phyloP scores from a whole-genome alignment of 2,113 vertebrate genomes.

The Notiomystis cincta region DNA sequence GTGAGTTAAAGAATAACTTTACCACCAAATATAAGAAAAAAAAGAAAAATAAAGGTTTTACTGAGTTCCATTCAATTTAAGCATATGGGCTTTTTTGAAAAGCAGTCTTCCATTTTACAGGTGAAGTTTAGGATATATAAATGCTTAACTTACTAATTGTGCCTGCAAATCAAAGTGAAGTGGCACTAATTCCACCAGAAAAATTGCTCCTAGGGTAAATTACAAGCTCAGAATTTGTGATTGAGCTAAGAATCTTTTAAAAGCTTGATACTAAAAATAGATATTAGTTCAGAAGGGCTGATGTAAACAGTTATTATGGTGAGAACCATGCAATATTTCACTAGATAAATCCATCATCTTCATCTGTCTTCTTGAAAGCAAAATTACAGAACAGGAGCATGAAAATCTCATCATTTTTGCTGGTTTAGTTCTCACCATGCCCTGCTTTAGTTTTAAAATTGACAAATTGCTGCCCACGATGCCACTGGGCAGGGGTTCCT shows the following conservation, averaged over 20 bases:
- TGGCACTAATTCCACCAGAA: neutral
- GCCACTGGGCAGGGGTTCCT: neutral
- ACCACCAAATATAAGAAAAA: too few relatives aligned
- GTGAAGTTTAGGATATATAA: neutral
- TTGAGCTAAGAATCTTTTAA: neutral
- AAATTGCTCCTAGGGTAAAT: neutral
- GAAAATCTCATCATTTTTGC: neutral
- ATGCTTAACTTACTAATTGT: neutral
- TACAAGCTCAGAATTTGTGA: neutral
- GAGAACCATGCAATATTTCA: neutral
- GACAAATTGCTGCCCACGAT: neutral
- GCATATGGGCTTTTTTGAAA: neutral
- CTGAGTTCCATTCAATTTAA: neutral
- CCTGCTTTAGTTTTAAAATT: neutral
- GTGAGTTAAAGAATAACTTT: neutral
- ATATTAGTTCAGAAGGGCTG: neutral
- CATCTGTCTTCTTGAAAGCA: neutral
- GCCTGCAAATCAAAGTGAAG: neutral
- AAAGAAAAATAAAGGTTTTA: neutral
- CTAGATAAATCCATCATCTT: neutral
- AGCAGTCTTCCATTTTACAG: neutral
- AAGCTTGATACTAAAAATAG: neutral
- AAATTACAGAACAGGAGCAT: neutral
- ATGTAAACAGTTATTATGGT: neutral
- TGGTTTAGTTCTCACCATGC: rapidly evolving